Evolutionary conservation across 2,797 vertebrate genomes (phyloP).

Genomic region (Melanotaenia trifasciata): DNA sequence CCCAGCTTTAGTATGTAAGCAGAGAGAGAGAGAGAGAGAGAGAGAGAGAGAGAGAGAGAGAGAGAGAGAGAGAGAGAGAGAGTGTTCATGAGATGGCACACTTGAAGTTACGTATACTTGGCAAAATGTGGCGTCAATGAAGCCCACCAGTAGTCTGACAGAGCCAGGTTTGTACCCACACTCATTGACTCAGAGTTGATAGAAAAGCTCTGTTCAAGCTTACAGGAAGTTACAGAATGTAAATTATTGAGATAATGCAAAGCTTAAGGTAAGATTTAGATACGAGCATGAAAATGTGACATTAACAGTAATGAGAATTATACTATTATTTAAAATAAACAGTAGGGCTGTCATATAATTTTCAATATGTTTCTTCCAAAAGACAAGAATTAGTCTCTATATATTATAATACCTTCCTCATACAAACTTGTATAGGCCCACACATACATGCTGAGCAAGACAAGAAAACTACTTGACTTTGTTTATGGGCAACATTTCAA

Average conservation of each 20-base stretch:
- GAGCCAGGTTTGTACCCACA: constrained; percentile 26
- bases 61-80: too few species aligned
- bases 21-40: too few species aligned
- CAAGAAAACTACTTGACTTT: neutral
- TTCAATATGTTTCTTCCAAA: neutral
- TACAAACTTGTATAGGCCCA: neutral
- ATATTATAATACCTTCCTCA: neutral
- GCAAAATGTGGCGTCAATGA: constrained; percentile 72
- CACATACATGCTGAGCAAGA: neutral
- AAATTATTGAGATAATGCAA: too few species aligned
- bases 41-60: too few species aligned
- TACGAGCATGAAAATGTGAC: too few species aligned
- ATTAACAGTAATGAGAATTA: neutral
- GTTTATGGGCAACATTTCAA: neutral
- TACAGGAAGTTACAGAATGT: constrained; percentile 5
- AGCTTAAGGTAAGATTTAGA: too few species aligned
- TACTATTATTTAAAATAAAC: neutral
- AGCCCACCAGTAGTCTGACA: constrained; percentile 51
- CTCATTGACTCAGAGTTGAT: constrained; percentile 50
- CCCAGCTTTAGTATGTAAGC: constrained; percentile 55
- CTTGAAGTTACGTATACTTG: constrained; percentile 34
- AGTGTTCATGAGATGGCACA: constrained; percentile 12
- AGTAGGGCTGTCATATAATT: neutral
- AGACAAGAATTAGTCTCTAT: neutral
- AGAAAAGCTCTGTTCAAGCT: neutral